Evolutionary conservation across 2,888 invertebrate species (phyloP), one percentile per base, ranked within the genome.

Genomic region (Tortrix viridana): DNA sequence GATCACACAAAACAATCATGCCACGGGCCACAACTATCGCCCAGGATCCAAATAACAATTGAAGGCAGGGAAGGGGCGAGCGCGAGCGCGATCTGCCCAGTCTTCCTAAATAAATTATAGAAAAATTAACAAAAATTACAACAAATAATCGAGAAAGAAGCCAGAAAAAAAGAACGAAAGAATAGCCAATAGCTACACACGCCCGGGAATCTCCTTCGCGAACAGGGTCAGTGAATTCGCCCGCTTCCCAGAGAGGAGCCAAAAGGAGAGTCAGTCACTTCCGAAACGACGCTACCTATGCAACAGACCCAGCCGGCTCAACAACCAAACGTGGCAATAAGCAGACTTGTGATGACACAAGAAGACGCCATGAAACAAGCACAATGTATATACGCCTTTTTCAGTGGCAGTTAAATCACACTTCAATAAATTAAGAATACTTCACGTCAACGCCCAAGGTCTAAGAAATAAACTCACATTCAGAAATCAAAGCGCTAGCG

Each of bases 1-100:
- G 47, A 19, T 47, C 20, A 16, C 22, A 22, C 20, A 47, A 47
- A 16, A 18, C 47, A 47, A 47, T 18, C 47, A 47, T 47, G 19
- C 47, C 47, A 18, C 14, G 47, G 19, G 12, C 19, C 19, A 19
- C 47, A 47, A 32, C 32, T 32, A 32, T 32, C 32, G 7, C 32
- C 32, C 32, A 32, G 32, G 7, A 32, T 32, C 5, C 32, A 32
- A 7, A 32, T 32, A 32, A 32, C 5, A 32, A 32, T 32, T 7
- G 32, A 32, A 32, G 32, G 7, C 7, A 32, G 32, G 32, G 32
- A 32, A 7, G 32, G 47, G 3, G 47, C 47, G 47, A 47, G 5
- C 47, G 20, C 22, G 47, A 47, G 20, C 16, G 47, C 12, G 9
- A 47, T 20, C 22, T 47, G 47, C 22, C 22, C 47, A 3, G 47